phyloP scores from a whole-genome alignment of 2,888 invertebrate species.

The Drosophila flavopinicola region DNA sequence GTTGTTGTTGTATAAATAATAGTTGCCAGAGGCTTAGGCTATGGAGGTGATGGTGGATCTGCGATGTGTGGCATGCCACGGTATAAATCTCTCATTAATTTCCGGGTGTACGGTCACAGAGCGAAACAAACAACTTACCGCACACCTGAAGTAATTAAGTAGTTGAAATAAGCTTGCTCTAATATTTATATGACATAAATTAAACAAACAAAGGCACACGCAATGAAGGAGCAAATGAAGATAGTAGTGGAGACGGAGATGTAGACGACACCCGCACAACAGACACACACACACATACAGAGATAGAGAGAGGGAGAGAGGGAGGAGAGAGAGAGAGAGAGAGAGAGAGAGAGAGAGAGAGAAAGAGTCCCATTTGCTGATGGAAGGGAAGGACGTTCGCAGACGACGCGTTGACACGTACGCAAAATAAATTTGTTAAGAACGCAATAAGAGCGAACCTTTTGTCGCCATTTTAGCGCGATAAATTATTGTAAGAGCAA shows the following conservation, averaged over 20 bases:
- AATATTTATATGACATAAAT: constrained; percentile 76
- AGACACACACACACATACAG: not conserved
- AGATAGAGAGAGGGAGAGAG: not conserved
- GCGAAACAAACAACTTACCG: constrained; percentile 41
- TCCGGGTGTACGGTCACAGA: constrained; percentile 6
- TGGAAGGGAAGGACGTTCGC: constrained; percentile 2
- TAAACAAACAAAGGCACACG: constrained; percentile 67
- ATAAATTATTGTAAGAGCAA: constrained; percentile 69
- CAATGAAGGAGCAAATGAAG: constrained; percentile 17
- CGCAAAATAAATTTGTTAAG: constrained; percentile 78
- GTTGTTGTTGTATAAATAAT: constrained; percentile 30
- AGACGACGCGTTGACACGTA: constrained; percentile 72
- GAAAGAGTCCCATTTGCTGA: constrained; percentile 12
- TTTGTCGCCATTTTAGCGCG: constrained; percentile 80
- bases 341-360: constrained; percentile 6
- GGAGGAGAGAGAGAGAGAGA: constrained; percentile 10
- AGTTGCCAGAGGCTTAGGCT: constrained; percentile 20
- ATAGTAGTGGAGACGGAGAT: constrained; percentile 7
- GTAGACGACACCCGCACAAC: constrained; percentile 18
- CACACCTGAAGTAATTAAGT: constrained; percentile 76
- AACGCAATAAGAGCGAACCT: constrained; percentile 78
- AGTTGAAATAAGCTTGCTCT: constrained; percentile 75
- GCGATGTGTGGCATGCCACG: constrained; percentile 6
- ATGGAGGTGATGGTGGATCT: not conserved
- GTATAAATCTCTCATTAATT: constrained; percentile 24